Conservation (phyloP, 2,113 vertebrate species). For the Larimichthys crocea region DNA sequence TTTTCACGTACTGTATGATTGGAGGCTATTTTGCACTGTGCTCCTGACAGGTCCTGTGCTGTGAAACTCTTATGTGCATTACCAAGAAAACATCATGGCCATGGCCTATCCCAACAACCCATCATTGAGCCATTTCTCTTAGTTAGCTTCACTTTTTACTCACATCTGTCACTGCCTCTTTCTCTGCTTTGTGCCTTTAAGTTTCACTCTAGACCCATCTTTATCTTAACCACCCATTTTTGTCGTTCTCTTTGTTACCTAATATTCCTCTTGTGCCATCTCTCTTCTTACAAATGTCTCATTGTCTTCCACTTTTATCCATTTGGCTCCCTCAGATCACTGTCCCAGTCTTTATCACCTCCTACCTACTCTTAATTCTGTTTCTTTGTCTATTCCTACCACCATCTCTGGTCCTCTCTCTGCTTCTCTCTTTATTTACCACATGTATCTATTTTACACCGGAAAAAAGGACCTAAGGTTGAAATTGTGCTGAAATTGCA, state of each 20-base stretch:
- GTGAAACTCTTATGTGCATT: constrained; percentile 11
- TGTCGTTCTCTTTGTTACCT: too few relatives aligned
- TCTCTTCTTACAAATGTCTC: neutral
- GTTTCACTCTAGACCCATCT: neutral
- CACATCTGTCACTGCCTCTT: neutral
- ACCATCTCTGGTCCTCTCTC: constrained; percentile 1
- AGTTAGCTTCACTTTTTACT: constrained; percentile 1
- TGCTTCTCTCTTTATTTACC: too few relatives aligned
- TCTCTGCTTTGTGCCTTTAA: constrained; percentile 1
- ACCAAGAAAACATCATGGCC: constrained; percentile 1
- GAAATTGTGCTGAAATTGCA: constrained; percentile 22
- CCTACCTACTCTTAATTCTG: constrained; percentile 35
- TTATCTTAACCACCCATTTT: too few relatives aligned
- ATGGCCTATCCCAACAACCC: neutral
- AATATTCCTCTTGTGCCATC: too few relatives aligned
- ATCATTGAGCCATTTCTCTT: constrained; percentile 22
- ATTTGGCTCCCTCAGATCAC: constrained; percentile 29
- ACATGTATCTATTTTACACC: constrained; percentile 1
- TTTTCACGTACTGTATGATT: constrained; percentile 1
- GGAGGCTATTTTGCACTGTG: neutral
- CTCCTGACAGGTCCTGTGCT: neutral
- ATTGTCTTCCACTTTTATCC: neutral
- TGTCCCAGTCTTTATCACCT: constrained; percentile 38
- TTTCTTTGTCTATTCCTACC: constrained; percentile 35
- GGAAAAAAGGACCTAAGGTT: neutral